These are phyloP conservation scores for Nymphicus hollandicus DNA, from an alignment of 2,113 vertebrate species.

Conservation along the genomic window DNA sequence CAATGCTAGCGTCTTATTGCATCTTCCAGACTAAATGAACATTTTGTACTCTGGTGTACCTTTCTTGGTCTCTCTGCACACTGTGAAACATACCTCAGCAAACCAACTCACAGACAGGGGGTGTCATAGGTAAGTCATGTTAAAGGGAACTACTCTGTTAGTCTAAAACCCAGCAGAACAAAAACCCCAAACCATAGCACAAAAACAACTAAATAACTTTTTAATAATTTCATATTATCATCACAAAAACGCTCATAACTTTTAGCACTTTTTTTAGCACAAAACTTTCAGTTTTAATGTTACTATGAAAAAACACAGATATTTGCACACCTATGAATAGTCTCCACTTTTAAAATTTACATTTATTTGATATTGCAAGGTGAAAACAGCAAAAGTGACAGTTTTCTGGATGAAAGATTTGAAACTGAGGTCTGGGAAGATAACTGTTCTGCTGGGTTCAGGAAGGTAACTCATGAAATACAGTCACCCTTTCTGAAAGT, in stretches of 20 bases:
- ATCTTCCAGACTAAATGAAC: not conserved
- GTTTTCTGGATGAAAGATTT: not conserved
- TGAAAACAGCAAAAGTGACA: not conserved
- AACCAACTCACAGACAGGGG: not conserved
- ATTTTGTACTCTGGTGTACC: not conserved
- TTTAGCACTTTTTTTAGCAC: not conserved
- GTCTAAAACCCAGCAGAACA: not conserved
- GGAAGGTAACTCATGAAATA: not conserved
- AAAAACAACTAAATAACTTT: not conserved
- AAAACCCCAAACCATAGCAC: not conserved
- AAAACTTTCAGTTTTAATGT: not conserved
- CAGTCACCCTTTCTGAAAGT: not conserved
- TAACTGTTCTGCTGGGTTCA: not conserved
- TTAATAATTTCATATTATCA: not conserved
- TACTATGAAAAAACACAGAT: not conserved
- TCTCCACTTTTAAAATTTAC: accelerated
- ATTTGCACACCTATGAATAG: not conserved
- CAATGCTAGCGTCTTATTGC: not conserved
- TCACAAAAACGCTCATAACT: accelerated
- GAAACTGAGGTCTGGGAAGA: not conserved
- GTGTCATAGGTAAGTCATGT: not conserved
- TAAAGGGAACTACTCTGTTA: not conserved
- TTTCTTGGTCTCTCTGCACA: not conserved
- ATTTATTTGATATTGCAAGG: not conserved
- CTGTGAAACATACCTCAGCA: not conserved